Base-by-base conservation (phyloP, 1,140 invertebrate species). In the Drosophila setifemur region DNA sequence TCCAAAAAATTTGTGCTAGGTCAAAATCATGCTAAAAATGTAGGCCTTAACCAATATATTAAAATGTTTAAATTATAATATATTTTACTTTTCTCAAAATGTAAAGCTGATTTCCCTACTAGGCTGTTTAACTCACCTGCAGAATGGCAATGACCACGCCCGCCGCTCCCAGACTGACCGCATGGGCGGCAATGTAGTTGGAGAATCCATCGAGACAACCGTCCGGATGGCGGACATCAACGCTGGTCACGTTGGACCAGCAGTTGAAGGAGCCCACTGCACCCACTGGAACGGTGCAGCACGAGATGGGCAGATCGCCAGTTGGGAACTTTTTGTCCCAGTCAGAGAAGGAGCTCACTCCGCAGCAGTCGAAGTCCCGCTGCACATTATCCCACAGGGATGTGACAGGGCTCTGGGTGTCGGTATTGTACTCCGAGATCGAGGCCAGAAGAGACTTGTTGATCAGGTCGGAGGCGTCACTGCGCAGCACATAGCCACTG, bases 61-160 rank as follows among this genome's bases (percentile, higher is more conserved):
- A n/a, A n/a, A n/a, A n/a, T n/a, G n/a, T n/a, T n/a, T n/a, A n/a
- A n/a, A n/a, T n/a, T n/a, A n/a, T n/a, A n/a, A n/a, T n/a, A n/a
- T n/a, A n/a, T n/a, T n/a, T n/a, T n/a, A n/a, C n/a, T n/a, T n/a
- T n/a, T n/a, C n/a, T n/a, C n/a, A n/a, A n/a, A n/a, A n/a, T n/a
- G n/a, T n/a, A n/a, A n/a, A n/a, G n/a, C n/a, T n/a, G n/a, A n/a
- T n/a, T n/a, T n/a, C n/a, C n/a, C n/a, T n/a, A n/a, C n/a, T n/a
- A n/a, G n/a, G n/a, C n/a, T n/a, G n/a, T n/a, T n/a, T n/a, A 26
- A 63, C 61, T 61, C 18, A 96, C 95, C 93, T 96, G 95, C 63
- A 96, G 87, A 25, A 95, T 90, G 11, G 95, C 95, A 49, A 97
- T 93, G 8, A 94, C 94, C 45, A 97, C 91, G 16, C 95, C 96